phyloP scores from a whole-genome alignment of 2,797 vertebrate species.

The Darevskia nairensis region DNA sequence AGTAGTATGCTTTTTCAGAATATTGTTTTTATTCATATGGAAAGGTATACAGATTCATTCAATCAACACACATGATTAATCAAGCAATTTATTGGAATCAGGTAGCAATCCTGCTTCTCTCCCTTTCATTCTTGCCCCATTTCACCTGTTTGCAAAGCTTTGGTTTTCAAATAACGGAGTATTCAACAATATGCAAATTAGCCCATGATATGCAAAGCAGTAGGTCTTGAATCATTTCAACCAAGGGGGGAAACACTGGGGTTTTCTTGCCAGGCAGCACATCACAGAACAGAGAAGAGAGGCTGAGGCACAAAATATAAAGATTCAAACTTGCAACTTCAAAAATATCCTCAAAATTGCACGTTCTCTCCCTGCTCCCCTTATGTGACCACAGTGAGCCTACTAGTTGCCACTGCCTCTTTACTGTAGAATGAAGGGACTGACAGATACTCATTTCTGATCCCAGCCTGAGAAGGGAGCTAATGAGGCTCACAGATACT shows the following conservation, averaged over 20 bases:
- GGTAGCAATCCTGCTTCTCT: background rate
- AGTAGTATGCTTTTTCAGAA: background rate
- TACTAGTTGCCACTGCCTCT: background rate
- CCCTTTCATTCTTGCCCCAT: background rate
- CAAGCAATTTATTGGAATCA: background rate
- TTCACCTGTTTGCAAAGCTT: background rate
- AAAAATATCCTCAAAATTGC: background rate
- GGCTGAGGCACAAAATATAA: background rate
- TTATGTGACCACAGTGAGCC: background rate
- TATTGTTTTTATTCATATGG: slow-evolving; percentile 23
- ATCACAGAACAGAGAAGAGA: background rate
- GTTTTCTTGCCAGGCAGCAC: background rate
- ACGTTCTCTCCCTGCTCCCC: background rate
- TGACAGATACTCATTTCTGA: background rate
- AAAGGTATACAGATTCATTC: slow-evolving; percentile 16
- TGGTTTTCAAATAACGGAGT: slow-evolving; percentile 15
- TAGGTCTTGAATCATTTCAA: background rate
- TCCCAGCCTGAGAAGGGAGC: background rate
- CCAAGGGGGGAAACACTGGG: background rate
- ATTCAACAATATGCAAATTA: background rate
- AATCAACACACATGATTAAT: background rate
- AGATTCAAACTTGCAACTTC: background rate
- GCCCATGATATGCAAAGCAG: background rate
- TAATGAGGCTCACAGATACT: background rate
- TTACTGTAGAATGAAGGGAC: background rate